Evolutionary conservation across 1,140 invertebrate genomes (phyloP), one percentile per base, ranked within the genome.

Genomic region (Drosophila asahinai): DNA sequence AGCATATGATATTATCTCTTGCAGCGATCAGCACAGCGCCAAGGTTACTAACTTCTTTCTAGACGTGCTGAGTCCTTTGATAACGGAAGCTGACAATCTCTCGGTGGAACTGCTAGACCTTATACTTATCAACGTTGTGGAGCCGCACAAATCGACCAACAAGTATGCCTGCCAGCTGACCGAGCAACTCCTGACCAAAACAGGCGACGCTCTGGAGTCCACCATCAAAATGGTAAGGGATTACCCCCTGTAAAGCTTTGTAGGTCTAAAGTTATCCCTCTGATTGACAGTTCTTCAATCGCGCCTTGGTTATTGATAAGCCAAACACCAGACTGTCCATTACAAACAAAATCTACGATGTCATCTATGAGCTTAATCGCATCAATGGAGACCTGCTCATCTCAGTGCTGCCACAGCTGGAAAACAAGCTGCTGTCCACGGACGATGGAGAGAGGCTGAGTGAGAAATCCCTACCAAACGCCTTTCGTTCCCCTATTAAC

Each of bases 31-130:
- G 93, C 98, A 99, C 94, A 98, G 97, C 22, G 96, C 96, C 1
- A 98, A 99, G 94, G 98, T 99, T 51, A 99, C 98, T 92, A 98
- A 96, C 60, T 99, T 99, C 91, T 99, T 99, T 96, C 93, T 99
- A 67, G 98, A 99, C 93, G 97, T 99, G 25, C 94, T 99, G 52
- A 97, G 96, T 91, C 98, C 98, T 9, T 94, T 99, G 6, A 98
- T 99, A 67, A 97, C 97, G 9, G 98, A 99, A 93, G 98, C 98
- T 22, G 98, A 99, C 91, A 96, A 97, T 77, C 97, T 99, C 9
- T 98, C 97, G 63, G 97, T 98, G 91, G 98, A 99, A 93, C 93
- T 99, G 22, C 93, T 99, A 47, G 98, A 99, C 93, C 97, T 98
- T 57, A 98, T 99, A 81, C 94, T 99, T 12, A 96, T 97, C 76